Evolutionary conservation across 2,113 vertebrate species (phyloP).

Genomic region (Gallinago jamesoni): DNA sequence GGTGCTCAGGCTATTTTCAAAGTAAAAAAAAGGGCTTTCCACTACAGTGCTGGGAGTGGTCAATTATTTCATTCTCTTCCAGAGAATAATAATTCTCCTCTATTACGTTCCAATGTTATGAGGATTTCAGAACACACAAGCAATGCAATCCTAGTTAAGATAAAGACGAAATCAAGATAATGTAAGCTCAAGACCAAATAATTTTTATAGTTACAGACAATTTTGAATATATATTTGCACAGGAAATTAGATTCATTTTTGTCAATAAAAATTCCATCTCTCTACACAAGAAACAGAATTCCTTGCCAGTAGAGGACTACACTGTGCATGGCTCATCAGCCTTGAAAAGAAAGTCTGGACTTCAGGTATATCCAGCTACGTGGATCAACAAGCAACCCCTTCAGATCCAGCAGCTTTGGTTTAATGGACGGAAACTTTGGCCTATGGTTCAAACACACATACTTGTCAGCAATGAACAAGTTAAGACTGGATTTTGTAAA

Average conservation of each 20-base stretch:
- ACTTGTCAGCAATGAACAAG: not conserved
- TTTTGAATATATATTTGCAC: not conserved
- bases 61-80: not conserved
- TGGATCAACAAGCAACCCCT: not conserved
- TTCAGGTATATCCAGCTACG: not conserved
- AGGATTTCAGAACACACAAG: slow-evolving; percentile 14
- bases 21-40: not conserved
- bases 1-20: not conserved
- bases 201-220: not conserved
- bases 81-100: not conserved
- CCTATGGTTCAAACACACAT: not conserved
- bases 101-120: not conserved
- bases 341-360: not conserved
- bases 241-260: not conserved
- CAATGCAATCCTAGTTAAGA: not conserved
- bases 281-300: not conserved
- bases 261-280: not conserved
- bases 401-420: slow-evolving; percentile 44
- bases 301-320: not conserved
- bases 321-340: not conserved
- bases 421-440: slow-evolving; percentile 41
- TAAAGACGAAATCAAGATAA: not conserved
- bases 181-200: not conserved
- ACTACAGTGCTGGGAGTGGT: slow-evolving; percentile 21
- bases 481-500: not conserved